Base-by-base conservation (phyloP, 2,888 invertebrate species). In the Perizoma affinitatum region DNA sequence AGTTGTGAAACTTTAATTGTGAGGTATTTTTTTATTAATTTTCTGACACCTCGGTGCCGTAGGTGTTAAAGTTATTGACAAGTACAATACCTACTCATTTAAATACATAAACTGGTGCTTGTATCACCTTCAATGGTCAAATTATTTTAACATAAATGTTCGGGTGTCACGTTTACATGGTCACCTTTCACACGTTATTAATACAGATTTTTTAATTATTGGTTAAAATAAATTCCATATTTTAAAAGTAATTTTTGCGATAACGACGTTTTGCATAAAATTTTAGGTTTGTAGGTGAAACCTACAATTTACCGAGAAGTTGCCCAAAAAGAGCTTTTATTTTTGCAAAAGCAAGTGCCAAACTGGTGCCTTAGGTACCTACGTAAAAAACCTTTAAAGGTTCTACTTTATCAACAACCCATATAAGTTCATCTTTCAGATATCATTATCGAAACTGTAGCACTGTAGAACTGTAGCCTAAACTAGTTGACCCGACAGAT, bases 1-100 rank as follows among this genome's bases (percentile, higher is more conserved):
- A 71, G 61, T 75, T 69, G 62, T 69, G 63, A 56, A 75, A 77
- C 54, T 36, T 58, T 74, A 74, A 74, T 74, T 72, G 62, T 70
- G 70, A 72, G 62, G 57, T 60, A 65, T 48, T 54, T 60, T 54
- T 67, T 64, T 65, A 65, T 63, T 57, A 57, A 61, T 64, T 61
- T 58, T 64, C 49, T 61, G 64, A 70, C 73, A 70, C 71, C 64
- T 72, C 54, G 36, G 56, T 38, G 56, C 60, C 55, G 54, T 63
- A 67, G 62, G 68, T 72, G 76, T 69, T 64, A 73, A 69, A 53
- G n/a, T 65, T 68, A 64, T 74, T 69, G 55, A 58, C 41, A 54
- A 64, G 56, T 58, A 56, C 57, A n/a, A 22, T 47, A 46, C 54
- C 46, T 9, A 57, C 57, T 56, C 47, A 35, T 44, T 4, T 40